A percentile compares a stretch with the other conserved stretches of the same genome.
Conservation (phyloP, 2,888 invertebrate genomes). For the Plebejus melissa region DNA sequence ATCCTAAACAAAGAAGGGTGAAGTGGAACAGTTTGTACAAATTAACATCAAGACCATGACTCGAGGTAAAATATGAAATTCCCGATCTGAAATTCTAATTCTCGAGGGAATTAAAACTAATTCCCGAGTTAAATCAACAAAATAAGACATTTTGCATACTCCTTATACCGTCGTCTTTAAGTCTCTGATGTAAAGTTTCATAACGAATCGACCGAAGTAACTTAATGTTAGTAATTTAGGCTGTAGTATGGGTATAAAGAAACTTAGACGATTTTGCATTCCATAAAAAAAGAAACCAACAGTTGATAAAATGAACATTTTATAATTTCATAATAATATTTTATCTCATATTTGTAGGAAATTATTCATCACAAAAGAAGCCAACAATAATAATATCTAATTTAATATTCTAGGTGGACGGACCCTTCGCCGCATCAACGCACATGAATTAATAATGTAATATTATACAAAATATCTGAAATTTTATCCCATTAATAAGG, state of each 20-base stretch:
- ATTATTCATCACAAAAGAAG: not conserved
- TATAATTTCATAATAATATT: too few species aligned
- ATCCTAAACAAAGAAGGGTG: not conserved
- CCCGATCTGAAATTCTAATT: conserved; percentile 72
- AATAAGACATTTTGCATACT: conserved; percentile 74
- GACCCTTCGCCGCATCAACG: not conserved
- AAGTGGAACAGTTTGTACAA: conserved; percentile 7
- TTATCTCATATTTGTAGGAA: not conserved
- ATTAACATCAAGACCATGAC: conserved; percentile 38
- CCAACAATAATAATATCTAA: not conserved
- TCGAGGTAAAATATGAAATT: conserved; percentile 52
- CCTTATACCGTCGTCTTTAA: conserved; percentile 56
- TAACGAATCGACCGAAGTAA: not conserved
- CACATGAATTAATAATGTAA: not conserved
- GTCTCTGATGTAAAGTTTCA: conserved; percentile 45
- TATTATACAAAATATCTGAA: not conserved
- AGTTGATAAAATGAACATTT: too few species aligned
- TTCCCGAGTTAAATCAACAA: conserved; percentile 53
- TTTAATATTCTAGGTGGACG: not conserved
- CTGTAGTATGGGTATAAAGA: too few species aligned
- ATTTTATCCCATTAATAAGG: not conserved
- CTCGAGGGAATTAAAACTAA: conserved; percentile 48
- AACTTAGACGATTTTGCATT: too few species aligned
- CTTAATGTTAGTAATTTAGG: not conserved
- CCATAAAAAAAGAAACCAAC: too few species aligned